phyloP scores from a whole-genome alignment of 2,113 vertebrate genomes.

The Delphinus delphis region DNA sequence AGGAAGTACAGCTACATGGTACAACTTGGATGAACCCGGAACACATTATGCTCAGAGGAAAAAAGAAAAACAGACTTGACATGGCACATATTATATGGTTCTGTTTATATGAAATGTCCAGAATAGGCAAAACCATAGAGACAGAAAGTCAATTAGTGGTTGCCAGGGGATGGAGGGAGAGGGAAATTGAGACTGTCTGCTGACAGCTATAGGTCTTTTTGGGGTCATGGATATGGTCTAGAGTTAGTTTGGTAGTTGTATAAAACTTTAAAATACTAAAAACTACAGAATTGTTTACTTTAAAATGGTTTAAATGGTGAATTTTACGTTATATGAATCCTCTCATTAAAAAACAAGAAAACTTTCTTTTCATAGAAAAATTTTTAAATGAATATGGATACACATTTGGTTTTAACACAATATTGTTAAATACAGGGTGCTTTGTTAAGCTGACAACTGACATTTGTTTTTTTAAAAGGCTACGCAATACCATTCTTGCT shows the following conservation, averaged over 20 bases:
- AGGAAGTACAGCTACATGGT: not conserved
- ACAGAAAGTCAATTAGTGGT: not conserved
- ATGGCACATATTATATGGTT: not conserved
- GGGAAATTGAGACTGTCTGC: not conserved
- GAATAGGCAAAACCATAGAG: not conserved
- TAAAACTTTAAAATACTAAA: not conserved
- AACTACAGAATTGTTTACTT: not conserved
- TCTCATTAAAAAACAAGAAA: not conserved
- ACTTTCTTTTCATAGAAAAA: not conserved
- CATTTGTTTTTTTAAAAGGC: not conserved
- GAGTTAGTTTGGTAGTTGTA: not conserved
- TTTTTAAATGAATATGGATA: not conserved
- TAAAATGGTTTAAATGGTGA: not conserved
- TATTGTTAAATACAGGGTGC: not conserved
- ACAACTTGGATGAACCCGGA: not conserved
- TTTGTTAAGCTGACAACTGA: not conserved
- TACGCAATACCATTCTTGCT: not conserved
- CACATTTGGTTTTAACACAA: slow-evolving; percentile 3
- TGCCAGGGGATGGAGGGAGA: not conserved
- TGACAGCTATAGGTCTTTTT: not conserved
- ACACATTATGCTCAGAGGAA: not conserved
- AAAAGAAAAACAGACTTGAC: not conserved
- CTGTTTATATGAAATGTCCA: not conserved
- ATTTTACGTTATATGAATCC: not conserved
- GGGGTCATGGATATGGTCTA: not conserved